phyloP scores from a whole-genome alignment of 2,113 vertebrate species.

The Beaufortia kweichowensis region DNA sequence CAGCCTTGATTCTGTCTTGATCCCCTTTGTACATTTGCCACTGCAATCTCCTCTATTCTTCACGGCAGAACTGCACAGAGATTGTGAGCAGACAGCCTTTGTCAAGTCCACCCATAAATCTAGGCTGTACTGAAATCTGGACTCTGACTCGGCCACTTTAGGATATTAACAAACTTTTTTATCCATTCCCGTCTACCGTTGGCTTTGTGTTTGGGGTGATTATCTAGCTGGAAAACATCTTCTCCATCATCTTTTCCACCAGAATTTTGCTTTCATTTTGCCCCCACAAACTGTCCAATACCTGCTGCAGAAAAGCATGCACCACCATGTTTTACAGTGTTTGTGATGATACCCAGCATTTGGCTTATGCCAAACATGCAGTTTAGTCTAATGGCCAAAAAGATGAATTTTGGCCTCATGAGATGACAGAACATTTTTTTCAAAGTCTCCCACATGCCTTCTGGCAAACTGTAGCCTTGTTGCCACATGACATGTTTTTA shows the following conservation, averaged over 20 bases:
- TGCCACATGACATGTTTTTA: slow-evolving; percentile 15
- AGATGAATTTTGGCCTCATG: too few species aligned
- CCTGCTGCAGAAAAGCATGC: too few species aligned
- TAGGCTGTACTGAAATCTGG: not conserved
- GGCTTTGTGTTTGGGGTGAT: not conserved
- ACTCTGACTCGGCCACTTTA: not conserved
- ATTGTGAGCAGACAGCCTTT: not conserved
- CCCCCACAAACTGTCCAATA: too few species aligned
- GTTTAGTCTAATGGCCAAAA: too few species aligned
- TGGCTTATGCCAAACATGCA: too few species aligned
- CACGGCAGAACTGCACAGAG: not conserved
- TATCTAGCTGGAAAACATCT: not conserved
- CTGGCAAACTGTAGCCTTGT: too few species aligned
- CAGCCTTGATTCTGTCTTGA: too few species aligned
- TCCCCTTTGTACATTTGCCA: too few species aligned
- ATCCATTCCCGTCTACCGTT: not conserved
- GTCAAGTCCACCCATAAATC: not conserved
- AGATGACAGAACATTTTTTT: not conserved
- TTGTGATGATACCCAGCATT: too few species aligned
- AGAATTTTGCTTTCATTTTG: too few species aligned
- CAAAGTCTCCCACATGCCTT: not conserved
- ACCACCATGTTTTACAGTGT: too few species aligned
- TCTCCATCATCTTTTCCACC: slow-evolving; percentile 3
- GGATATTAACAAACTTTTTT: not conserved
- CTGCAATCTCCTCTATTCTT: not conserved